Base-by-base conservation (phyloP, 1,140 invertebrate genomes). In the Antheraea mylitta region DNA sequence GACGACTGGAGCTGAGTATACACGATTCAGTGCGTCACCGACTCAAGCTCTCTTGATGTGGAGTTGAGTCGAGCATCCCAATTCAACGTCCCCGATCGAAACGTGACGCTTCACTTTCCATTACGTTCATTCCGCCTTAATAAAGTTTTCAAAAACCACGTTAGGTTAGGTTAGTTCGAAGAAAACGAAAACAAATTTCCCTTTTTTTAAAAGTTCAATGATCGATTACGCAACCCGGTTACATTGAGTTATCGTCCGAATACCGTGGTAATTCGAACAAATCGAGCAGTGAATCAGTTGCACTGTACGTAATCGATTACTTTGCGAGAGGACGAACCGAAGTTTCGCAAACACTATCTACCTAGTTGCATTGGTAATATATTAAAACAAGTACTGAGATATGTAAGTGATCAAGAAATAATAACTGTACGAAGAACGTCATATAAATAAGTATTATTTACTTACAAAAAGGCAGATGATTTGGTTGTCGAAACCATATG, bases 241-340 rank as follows among this genome's bases (percentile, higher is more conserved):
- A 62, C 73, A 68, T 63, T 5, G 11, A 45, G 38, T 42, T 66
- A 45, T n/a, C 63, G 59, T 45, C 37, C 53, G 66, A 71, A 66
- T 69, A 42, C 58, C 30, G 66, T 19, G 18, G 61, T 68, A 63
- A 72, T 63, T 67, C 37, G 62, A 42, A 13, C 70, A 58, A 64
- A 70, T 18, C 64, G 18, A 68, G 58, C 66, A 59, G 70, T 36
- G 61, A 74, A 70, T 74, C 70, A 74, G 72, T 69, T 67, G 72
- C 19, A 10, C 58, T 64, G 53, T 22, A 70, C 72, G 70, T 70
- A 70, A 73, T 60, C 68, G 53, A 58, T 48, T 65, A 64, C 53
- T 70, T 58, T 16, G 61, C 45, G 63, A 62, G 67, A 66, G 61
- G 65, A 66, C 36, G 18, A 74, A n/a, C 45, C 45, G 16, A 53